Base-by-base conservation (phyloP, 1,140 invertebrate species). In the Trichonephila clavata region DNA sequence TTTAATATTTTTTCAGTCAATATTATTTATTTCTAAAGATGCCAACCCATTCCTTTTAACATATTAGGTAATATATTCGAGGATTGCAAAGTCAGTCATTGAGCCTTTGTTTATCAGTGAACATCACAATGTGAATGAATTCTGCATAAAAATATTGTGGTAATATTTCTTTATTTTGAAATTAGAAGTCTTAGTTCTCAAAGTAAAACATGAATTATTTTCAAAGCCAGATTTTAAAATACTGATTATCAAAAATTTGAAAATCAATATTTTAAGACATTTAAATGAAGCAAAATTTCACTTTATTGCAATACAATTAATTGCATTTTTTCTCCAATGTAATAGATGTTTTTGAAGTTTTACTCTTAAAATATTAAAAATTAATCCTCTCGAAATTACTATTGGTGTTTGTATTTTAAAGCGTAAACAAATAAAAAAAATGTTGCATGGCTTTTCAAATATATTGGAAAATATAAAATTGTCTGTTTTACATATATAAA, bases 391-490 rank as follows among this genome's bases (percentile, higher is more conserved):
- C 10, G 65, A 68, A 68, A 68, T 14, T 24, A 24, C 0, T 4
- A 68, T n/a, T 68, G 24, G 65, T 24, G 10, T 27, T 68, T 27
- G n/a, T 24, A n/a, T 14, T 20, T 61, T 68, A 10, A 10, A 68
- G 50, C 13, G 39, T 14, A 18, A 43, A 43, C 27, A 3, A 21
- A n/a, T n/a, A n/a, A 18, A 57, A 84, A 21, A 60, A 24, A 24
- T 84, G 57, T 84, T 59, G n/a, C n/a, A 60, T 84, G 57, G 50
- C 10, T 84, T 84, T 84, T 59, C 24, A 84, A 59, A 84, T 60
- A 60, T 84, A 84, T 59, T 59, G n/a, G 24, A 57, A 84, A 50
- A 50, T 50, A 10, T 50, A 7, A 50, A 77, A 77, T 39, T 77
- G 5, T 77, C 57, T 84, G 81, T 84, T 39, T 84, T n/a, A 60